Evolutionary conservation across 2,797 vertebrate genomes (phyloP), one percentile per base, ranked within the genome.

Genomic region (Fundulus diaphanus): DNA sequence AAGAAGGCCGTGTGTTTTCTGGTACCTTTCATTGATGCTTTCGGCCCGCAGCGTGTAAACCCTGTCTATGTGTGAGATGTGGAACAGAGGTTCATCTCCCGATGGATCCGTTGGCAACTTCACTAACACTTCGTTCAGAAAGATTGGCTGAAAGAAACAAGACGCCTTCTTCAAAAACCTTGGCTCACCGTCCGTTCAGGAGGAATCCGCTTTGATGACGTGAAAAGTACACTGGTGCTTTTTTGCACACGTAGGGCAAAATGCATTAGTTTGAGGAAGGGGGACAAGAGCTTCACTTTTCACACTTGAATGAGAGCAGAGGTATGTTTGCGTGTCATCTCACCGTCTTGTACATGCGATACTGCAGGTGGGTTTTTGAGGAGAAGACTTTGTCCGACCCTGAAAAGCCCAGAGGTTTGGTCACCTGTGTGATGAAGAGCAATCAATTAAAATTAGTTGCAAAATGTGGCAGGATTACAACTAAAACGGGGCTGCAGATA

Each of bases 301-400:
- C 27, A 20, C 57, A 2, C 1, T 37, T 5, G 24, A 37, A 24
- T 24, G 57, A 48, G 66, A 68, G 27, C 66, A 46, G 27, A n/a
- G 35, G 31, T 51, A 7, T 31, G 72, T 49, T n/a, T 49, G 37
- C 0, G 70, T 6, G 73, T 37, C 0, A 0, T 88, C 97, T 95
- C 78, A 99, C 98, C 73, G 97, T 99, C 93, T 99, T 99, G 92
- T 99, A 99, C 98, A 99, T 99, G 94, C 98, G 98, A 84, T 99
- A 99, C 79, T 98, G 98, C 82, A 99, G 96, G 91, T 98, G 98
- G 3, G 97, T 98, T 89, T 99, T 99, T 22, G 97, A 96, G 84
- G 97, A 98, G 95, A 99, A 99, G 84, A 99, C 97, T 89, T 99
- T 99, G 93, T 99, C 98, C 0, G 94, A 96, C 46, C 96, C 96